Base-by-base conservation (phyloP, 2,797 vertebrate genomes). In the Neosilurus mollespiculum region DNA sequence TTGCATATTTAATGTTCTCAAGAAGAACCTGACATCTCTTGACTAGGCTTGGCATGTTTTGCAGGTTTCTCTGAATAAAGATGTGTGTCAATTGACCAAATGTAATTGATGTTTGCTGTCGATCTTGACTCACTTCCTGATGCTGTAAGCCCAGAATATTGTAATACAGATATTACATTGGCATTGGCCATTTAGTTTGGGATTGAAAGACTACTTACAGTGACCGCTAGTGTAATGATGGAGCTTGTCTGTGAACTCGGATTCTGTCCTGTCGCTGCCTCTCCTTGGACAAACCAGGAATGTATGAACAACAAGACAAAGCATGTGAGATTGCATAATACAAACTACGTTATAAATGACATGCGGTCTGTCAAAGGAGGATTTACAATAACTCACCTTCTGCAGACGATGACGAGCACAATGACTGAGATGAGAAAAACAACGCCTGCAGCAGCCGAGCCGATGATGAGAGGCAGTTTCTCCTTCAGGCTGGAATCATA, bases 141-240 rank as follows among this genome's bases (percentile, higher is more conserved):
- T 56, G 16, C 72, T 0, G 26, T 34, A 20, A 20, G 70, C 1
- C 2, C 34, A 61, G 26, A 61, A 61, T 61, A 77, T 11, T 43
- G 16, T 37, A 34, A n/a, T n/a, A n/a, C n/a, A n/a, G n/a, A 66
- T 73, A 75, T 69, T 51, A 80, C 9, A 16, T 54, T 72, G 71
- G 20, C 7, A 77, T 81, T n/a, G 76, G 79, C 10, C 37, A 71
- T 54, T 34, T 12, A 30, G 43, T 75, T 51, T 43, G 59, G 26
- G 37, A n/a, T 61, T 53, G 20, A 78, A 81, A 67, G 43, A 61
- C 84, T 95, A 97, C 97, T 89, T 95, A 99, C 97, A 96, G 95
- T 99, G 98, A 81, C 98, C 97, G 0, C 97, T 99, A 93, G 97
- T 99, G 89, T 99, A 99, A 87, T 98, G 98, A 87, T 98, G 97